Evolutionary conservation across 2,113 vertebrate genomes (phyloP).

Genomic region (Cynopterus brachyotis): DNA sequence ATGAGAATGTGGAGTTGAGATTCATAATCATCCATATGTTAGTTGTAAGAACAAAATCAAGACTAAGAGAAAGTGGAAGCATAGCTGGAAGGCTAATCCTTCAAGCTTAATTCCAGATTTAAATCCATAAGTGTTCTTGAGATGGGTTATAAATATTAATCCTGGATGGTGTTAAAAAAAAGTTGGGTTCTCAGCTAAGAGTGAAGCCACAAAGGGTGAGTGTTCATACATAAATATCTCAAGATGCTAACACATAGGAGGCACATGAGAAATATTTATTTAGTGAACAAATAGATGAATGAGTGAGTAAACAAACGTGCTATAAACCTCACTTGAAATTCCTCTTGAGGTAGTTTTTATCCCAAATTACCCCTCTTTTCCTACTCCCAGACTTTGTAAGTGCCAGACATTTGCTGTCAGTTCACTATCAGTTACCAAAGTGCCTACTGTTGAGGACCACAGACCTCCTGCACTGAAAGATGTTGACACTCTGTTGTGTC

Average conservation of each 20-base stretch:
- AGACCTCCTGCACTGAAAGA: neutral
- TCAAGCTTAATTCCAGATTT: constrained; percentile 24
- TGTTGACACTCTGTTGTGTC: neutral
- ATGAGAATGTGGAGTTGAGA: neutral
- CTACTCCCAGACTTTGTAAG: neutral
- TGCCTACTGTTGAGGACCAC: rapidly evolving
- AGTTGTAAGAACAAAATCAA: constrained; percentile 15
- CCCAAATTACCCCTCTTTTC: neutral
- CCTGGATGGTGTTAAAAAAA: neutral
- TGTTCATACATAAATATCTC: neutral
- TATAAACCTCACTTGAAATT: neutral
- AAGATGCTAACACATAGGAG: neutral
- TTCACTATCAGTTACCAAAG: neutral
- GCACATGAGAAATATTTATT: neutral
- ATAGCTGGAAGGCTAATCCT: neutral
- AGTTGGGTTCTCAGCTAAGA: neutral
- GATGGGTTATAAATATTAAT: neutral
- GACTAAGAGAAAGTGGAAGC: neutral
- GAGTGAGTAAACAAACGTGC: neutral
- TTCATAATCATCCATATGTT: neutral
- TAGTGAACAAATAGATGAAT: neutral
- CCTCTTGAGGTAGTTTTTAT: neutral
- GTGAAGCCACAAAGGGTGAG: neutral
- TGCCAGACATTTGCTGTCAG: neutral
- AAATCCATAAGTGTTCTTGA: neutral